Percentiles rank a stretch among this genome's conserved stretches.
Conservation (phyloP, 2,113 vertebrate genomes). For the Hippopotamus amphibius region DNA sequence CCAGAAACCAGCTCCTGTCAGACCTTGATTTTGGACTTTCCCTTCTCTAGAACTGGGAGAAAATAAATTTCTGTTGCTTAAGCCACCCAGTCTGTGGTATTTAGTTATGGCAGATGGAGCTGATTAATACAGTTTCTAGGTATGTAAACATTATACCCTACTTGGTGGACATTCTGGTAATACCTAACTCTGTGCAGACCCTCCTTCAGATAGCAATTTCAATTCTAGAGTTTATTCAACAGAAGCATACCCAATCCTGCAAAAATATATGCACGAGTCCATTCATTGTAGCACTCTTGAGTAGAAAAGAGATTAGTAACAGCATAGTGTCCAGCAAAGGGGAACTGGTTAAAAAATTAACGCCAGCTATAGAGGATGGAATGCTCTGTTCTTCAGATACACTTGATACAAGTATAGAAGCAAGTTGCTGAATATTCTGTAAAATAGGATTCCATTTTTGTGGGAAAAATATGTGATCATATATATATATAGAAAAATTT, state of each 20-base stretch:
- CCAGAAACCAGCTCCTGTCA: not conserved
- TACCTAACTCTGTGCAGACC: not conserved
- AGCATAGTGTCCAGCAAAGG: not conserved
- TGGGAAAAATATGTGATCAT: not conserved
- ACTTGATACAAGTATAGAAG: not conserved
- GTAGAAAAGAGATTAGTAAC: not conserved
- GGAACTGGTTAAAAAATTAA: not conserved
- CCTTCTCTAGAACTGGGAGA: not conserved
- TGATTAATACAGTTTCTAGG: not conserved
- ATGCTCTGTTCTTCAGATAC: not conserved
- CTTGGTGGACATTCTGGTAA: not conserved
- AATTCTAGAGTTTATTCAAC: not conserved
- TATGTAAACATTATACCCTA: not conserved
- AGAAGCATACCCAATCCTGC: not conserved
- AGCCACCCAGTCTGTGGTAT: not conserved
- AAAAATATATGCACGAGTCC: not conserved
- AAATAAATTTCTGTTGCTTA: not conserved
- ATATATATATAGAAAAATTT: not conserved
- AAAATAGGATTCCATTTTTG: conserved; percentile 39
- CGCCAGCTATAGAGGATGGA: not conserved
- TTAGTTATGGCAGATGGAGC: not conserved
- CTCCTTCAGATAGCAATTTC: not conserved
- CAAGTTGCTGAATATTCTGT: not conserved
- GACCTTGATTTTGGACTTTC: not conserved
- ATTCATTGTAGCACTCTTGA: not conserved